These are phyloP conservation scores for Andrena bicolor DNA, from an alignment of 2,888 invertebrate species.

Conservation along the genomic window DNA sequence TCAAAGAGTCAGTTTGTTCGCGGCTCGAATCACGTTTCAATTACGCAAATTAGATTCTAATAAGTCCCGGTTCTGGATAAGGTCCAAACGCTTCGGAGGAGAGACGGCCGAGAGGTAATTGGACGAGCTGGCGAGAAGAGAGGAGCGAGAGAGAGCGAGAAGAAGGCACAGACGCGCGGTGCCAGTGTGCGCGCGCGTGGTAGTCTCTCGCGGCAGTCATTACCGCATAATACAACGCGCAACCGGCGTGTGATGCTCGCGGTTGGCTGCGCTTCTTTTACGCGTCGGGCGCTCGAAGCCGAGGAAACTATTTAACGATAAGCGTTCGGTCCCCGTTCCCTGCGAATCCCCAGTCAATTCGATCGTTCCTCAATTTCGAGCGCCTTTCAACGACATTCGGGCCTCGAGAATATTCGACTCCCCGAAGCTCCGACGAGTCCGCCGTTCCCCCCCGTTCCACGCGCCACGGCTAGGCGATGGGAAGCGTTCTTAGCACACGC, in stretches of 20 bases:
- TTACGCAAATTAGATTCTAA: constrained; percentile 74
- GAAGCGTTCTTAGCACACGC: too few species aligned
- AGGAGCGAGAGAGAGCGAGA: constrained; percentile 17
- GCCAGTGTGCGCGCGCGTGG: not conserved
- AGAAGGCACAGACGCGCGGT: constrained; percentile 21
- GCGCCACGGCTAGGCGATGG: too few species aligned
- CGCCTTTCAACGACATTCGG: too few species aligned
- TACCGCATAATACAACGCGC: constrained; percentile 63
- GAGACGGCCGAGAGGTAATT: constrained; percentile 59
- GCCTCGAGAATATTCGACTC: too few species aligned
- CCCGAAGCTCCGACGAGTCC: too few species aligned
- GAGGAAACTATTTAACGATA: constrained; percentile 1
- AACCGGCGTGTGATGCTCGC: constrained; percentile 60
- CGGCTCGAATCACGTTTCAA: constrained; percentile 73
- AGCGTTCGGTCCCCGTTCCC: too few species aligned
- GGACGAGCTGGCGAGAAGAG: constrained; percentile 54
- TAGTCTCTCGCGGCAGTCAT: constrained; percentile 58
- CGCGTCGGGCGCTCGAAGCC: not conserved
- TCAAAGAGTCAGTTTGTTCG: constrained; percentile 54
- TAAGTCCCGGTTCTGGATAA: constrained; percentile 70
- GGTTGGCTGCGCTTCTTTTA: constrained; percentile 69
- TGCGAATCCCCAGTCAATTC: too few species aligned
- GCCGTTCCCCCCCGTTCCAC: too few species aligned
- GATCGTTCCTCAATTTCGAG: too few species aligned
- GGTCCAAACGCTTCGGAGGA: constrained; percentile 66